Base-by-base conservation (phyloP, 1,140 invertebrate genomes). In the Anastatus disparis region DNA sequence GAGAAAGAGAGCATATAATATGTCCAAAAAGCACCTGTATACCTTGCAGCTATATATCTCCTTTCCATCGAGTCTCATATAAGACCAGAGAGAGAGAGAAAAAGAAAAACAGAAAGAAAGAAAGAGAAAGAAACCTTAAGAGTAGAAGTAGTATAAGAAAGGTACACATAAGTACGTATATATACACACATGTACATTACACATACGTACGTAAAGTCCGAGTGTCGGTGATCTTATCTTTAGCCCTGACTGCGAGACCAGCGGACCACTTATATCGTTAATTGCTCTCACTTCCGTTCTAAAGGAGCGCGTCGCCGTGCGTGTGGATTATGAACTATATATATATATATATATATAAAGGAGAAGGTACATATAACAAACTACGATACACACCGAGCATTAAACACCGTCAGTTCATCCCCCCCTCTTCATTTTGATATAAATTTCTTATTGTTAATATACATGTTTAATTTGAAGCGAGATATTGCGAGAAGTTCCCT, bases 191-290 rank as follows among this genome's bases (percentile, higher is more conserved):
- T 24, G n/a, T 24, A 24, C 31, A 35, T 10, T 10, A 35, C 31
- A 35, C 31, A 35, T 13, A 42, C 3, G 17, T 26, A 0, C 35
- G 61, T 52, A 29, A 13, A 38, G 29, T 40, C 50, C 29, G 63
- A 65, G 63, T 53, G 65, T 50, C 55, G 65, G 42, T 75, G 83
- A 84, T 85, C 52, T 79, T 80, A 81, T 81, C 79, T 76, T 65
- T 65, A 56, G 46, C 42, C 68, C 50, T n/a, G n/a, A n/a, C n/a
- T n/a, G 66, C 71, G 77, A 81, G 82, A 83, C 81, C 83, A 82
- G 78, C 83, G 83, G 82, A 86, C 84, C 84, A 86, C 84, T 86
- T 86, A 86, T 82, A 85, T 85, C 83, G 84, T 86, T 86, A 86
- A 86, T 86, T 86, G 84, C 84, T 84, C 82, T 79, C 76, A 84